Base-by-base conservation (phyloP, 1,140 invertebrate genomes). In the Paraescarpia echinospica region DNA sequence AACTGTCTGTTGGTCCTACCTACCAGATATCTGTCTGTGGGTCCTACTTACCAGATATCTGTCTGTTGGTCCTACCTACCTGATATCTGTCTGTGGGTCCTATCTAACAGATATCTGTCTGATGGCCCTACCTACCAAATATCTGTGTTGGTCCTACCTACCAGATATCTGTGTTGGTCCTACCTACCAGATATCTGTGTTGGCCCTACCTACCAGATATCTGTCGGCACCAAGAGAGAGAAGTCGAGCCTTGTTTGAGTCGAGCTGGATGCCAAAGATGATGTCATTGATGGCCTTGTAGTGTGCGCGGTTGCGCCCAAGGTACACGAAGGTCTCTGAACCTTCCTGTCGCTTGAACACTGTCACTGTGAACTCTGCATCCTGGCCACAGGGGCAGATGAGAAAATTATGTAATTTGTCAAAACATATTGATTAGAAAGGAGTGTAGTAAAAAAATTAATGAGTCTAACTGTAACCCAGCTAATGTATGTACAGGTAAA, bases 241-340 rank as follows among this genome's bases (percentile, higher is more conserved):
- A 0, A 96, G 93, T 33, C 95, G 93, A 4, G 95, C 95, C 34
- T 93, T 92, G 91, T 95, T 94, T 5, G 95, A 93, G 93, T 96
- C 95, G 8, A 96, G 93, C n/a, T 95, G 94, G 51, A 95, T 91
- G 33, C 95, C 96, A 95, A 96, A 96, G 89, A 95, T 94, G 8
- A 96, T 90, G 33, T 96, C 95, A 77, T 94, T 94, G 93, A 96
- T 96, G 41, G 94, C 94, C 93, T 96, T 96, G 92, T 96, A 96
- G 93, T 96, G 96, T 77, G 96, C 95, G 35, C 95, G 93, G 93
- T 96, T 95, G 34, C 96, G 94, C 4, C 96, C 96, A 6, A 96
- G 91, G 93, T 95, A 96, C 1, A 94, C 93, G 48, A 93, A 94
- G 27, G 92, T 89, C 33, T 93, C 92, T 2, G 31, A 48, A 6